phyloP scores from a whole-genome alignment of 2,888 invertebrate species.

The Cephonodes hylas region DNA sequence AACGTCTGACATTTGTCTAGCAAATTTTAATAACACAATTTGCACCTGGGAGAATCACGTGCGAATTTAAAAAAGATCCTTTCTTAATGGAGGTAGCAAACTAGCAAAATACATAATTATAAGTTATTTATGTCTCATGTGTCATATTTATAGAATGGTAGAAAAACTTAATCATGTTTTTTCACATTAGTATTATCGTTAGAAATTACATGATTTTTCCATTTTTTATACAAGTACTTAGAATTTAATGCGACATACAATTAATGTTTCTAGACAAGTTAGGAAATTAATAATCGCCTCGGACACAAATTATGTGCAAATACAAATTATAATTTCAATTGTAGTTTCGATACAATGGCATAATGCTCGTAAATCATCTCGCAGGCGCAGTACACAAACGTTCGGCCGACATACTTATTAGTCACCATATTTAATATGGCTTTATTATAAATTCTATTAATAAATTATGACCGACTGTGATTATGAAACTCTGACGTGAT shows the following conservation, averaged over 20 bases:
- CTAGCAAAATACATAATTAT: too few species aligned
- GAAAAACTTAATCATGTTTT: too few species aligned
- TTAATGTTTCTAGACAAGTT: conserved; percentile 10
- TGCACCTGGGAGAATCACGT: too few species aligned
- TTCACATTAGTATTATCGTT: too few species aligned
- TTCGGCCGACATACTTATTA: background rate
- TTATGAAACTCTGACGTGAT: background rate
- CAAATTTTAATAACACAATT: background rate
- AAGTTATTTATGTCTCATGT: too few species aligned
- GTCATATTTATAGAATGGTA: too few species aligned
- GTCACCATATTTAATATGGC: background rate
- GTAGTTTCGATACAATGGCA: background rate
- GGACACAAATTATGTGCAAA: background rate
- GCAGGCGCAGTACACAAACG: background rate
- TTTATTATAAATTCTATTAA: background rate
- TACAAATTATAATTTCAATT: conserved; percentile 3
- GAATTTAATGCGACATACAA: conserved; percentile 8
- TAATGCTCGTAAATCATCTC: background rate
- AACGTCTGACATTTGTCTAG: background rate
- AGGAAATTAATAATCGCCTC: background rate
- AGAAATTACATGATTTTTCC: too few species aligned
- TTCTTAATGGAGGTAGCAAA: too few species aligned
- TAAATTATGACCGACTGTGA: background rate
- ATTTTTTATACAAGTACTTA: background rate
- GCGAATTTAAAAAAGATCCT: background rate